Evolutionary conservation across 2,888 invertebrate species (phyloP).

Genomic region (Marronus borbonicus): DNA sequence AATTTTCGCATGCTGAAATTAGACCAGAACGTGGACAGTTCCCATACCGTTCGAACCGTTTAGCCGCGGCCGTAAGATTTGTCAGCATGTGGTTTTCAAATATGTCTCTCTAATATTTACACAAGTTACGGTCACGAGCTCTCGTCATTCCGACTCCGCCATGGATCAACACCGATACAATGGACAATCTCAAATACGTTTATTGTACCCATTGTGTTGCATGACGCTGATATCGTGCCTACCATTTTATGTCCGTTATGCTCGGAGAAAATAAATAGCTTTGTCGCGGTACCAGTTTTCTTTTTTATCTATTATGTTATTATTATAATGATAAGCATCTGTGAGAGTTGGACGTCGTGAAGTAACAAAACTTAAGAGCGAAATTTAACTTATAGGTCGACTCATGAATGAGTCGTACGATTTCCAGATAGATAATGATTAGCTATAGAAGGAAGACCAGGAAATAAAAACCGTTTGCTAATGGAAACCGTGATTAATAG

Average conservation of each 20-base stretch:
- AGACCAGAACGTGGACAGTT: slow-evolving; percentile 39
- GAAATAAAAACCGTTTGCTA: slow-evolving; percentile 9
- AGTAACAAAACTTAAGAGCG: slow-evolving; percentile 12
- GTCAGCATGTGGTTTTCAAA: slow-evolving; percentile 57
- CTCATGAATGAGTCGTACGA: background rate
- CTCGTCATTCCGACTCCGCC: slow-evolving; percentile 55
- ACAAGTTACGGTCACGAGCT: slow-evolving; percentile 55
- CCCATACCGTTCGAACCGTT: slow-evolving; percentile 6
- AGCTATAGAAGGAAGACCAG: background rate
- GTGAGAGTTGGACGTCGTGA: slow-evolving; percentile 34
- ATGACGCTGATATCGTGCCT: slow-evolving; percentile 54
- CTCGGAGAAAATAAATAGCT: slow-evolving; percentile 52
- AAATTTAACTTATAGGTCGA: slow-evolving; percentile 16
- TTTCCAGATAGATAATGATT: background rate
- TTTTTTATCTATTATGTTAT: slow-evolving; percentile 42
- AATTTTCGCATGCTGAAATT: slow-evolving; percentile 26
- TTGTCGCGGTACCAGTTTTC: slow-evolving; percentile 45
- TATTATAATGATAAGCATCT: slow-evolving; percentile 44
- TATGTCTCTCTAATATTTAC: slow-evolving; percentile 57
- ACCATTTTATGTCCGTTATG: slow-evolving; percentile 54
- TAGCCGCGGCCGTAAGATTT: slow-evolving; percentile 55
- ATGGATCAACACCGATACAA: slow-evolving; percentile 56
- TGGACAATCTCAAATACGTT: slow-evolving; percentile 55
- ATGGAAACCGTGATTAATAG: background rate
- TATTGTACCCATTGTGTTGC: slow-evolving; percentile 55